A percentile compares a stretch with the other conserved stretches of the same genome.
These are phyloP conservation scores for Magallana gigas DNA, from an alignment of 1,140 invertebrate species.

Conservation along the genomic window DNA sequence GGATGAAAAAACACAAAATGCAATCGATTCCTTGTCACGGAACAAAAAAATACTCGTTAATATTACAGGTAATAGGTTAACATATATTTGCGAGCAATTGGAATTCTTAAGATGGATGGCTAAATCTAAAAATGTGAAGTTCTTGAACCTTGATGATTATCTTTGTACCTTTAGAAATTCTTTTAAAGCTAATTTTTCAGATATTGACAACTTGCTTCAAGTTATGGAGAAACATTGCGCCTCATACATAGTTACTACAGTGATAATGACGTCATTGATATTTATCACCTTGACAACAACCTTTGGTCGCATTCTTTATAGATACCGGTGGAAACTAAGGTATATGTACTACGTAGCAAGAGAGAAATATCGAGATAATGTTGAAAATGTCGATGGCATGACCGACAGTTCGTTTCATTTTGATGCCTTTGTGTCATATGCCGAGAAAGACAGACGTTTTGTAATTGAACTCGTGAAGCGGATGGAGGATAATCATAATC, in stretches of 20 bases:
- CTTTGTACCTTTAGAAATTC: not conserved
- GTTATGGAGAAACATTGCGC: not conserved
- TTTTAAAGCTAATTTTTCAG: not conserved
- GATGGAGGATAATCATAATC: constrained; percentile 49
- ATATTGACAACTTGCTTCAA: not conserved
- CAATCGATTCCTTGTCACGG: not conserved
- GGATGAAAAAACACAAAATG: not conserved
- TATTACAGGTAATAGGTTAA: not conserved
- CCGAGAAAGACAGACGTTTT: constrained; percentile 60
- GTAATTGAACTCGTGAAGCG: constrained; percentile 49
- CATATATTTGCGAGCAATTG: not conserved
- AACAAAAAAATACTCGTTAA: not conserved
- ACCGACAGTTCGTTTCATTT: constrained; percentile 80
- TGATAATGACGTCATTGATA: not conserved
- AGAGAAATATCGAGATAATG: not conserved
- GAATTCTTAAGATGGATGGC: not conserved
- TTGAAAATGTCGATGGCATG: not conserved
- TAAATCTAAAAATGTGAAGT: not conserved
- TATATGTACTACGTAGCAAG: not conserved
- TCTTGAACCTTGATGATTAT: not conserved
- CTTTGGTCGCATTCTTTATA: not conserved
- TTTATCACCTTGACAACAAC: not conserved
- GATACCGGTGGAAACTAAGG: not conserved
- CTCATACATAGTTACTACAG: not conserved
- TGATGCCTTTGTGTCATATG: constrained; percentile 69